Conservation (phyloP, 2,888 invertebrate genomes). For the Andrena flavipes region DNA sequence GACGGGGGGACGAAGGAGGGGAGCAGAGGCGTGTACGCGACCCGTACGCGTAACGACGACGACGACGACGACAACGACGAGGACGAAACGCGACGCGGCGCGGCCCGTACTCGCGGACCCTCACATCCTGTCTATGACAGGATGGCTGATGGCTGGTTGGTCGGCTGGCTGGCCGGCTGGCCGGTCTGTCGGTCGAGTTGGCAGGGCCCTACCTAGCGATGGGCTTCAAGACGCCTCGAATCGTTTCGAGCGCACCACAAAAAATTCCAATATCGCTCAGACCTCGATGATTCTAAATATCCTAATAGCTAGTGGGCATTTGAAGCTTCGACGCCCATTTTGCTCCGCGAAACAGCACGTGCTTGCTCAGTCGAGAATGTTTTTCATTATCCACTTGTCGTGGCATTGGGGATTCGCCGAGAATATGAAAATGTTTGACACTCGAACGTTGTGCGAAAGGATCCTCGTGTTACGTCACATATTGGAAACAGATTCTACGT, state of each 20-base stretch:
- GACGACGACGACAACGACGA: slow-evolving; percentile 28
- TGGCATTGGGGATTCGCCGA: no score
- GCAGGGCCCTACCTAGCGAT: slow-evolving; percentile 74
- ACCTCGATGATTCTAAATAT: no score
- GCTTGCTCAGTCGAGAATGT: no score
- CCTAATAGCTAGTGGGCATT: no score
- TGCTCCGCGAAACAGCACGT: no score
- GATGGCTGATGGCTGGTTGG: slow-evolving; percentile 81
- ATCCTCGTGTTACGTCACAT: neutral
- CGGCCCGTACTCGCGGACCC: slow-evolving; percentile 82
- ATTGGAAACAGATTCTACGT: neutral
- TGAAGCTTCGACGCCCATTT: no score
- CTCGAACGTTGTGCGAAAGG: no score
- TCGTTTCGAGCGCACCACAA: neutral
- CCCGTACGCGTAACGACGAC: slow-evolving; percentile 31
- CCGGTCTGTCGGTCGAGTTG: slow-evolving; percentile 64
- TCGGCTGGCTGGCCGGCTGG: slow-evolving; percentile 47
- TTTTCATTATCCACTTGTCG: no score
- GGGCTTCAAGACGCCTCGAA: neutral
- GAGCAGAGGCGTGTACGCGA: slow-evolving; percentile 19
- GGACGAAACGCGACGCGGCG: slow-evolving; percentile 53
- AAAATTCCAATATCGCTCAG: no score
- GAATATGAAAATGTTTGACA: no score
- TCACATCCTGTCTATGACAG: slow-evolving; percentile 84
- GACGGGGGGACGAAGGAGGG: slow-evolving; percentile 36